Evolutionary conservation across 2,113 vertebrate genomes (phyloP).

Genomic region (Carollia perspicillata): DNA sequence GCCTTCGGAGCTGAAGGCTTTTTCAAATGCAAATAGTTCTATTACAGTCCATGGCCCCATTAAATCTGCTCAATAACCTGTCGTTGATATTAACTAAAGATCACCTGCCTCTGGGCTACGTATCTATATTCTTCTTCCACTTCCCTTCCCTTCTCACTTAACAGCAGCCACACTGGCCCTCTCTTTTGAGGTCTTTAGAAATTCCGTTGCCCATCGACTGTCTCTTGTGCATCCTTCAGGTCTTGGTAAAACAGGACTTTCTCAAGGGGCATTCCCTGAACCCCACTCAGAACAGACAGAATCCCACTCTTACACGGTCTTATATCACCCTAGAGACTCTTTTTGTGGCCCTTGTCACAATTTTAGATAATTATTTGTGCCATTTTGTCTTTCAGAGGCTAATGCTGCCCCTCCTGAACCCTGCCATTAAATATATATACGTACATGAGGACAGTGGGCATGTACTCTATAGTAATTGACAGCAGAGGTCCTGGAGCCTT

Average conservation of each 20-base stretch:
- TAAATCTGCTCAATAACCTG: background rate
- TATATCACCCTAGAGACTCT: background rate
- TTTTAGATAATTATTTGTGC: background rate
- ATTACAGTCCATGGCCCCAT: background rate
- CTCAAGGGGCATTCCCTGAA: background rate
- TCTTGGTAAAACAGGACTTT: background rate
- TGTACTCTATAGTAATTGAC: background rate
- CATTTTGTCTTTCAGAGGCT: background rate
- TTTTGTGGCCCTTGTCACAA: background rate
- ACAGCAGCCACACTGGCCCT: background rate
- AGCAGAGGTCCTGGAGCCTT: background rate
- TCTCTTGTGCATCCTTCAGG: background rate
- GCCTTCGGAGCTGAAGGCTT: background rate
- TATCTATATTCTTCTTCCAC: background rate
- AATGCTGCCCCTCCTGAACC: fast-evolving
- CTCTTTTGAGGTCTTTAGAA: background rate
- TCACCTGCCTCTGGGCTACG: background rate
- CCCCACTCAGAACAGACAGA: background rate
- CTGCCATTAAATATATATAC: background rate
- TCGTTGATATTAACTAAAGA: background rate
- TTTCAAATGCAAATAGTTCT: background rate
- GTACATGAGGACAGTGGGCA: fast-evolving
- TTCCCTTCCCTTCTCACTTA: background rate
- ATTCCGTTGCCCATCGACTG: background rate
- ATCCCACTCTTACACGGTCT: too few relatives aligned